Evolutionary conservation across 2,113 vertebrate genomes (phyloP).

Genomic region (Hepsetus odoe): DNA sequence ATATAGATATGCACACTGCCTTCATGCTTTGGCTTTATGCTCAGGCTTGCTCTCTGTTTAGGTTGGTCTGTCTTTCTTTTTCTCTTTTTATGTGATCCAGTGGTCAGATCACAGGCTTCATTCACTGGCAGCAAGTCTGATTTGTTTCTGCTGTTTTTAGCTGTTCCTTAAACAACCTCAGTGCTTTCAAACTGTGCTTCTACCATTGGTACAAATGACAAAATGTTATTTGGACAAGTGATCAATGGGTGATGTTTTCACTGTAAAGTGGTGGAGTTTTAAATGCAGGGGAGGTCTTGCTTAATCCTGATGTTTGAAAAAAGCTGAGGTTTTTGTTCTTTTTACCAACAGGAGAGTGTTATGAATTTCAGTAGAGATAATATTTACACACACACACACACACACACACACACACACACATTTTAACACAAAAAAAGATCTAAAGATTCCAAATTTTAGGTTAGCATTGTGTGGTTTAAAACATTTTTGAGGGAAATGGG

Average conservation of each 20-base stretch:
- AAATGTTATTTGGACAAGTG: too few relatives aligned
- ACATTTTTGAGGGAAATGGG: slow-evolving; percentile 24
- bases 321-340: slow-evolving; percentile 48
- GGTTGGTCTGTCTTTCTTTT: slow-evolving; percentile 44
- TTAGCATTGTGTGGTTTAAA: neutral
- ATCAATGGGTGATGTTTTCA: too few relatives aligned
- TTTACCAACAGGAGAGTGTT: slow-evolving; percentile 63
- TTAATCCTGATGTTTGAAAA: slow-evolving; percentile 33
- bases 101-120: neutral
- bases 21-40: slow-evolving; percentile 15
- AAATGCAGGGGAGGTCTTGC: slow-evolving; percentile 17
- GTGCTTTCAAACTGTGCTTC: slow-evolving; percentile 57
- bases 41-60: slow-evolving; percentile 13
- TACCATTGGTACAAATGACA: slow-evolving; percentile 36
- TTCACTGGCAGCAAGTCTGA: neutral
- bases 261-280: too few relatives aligned
- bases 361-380: slow-evolving; percentile 30
- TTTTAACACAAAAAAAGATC: neutral
- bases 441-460: neutral
- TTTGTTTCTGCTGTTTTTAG: slow-evolving; percentile 19
- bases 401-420: slow-evolving; percentile 25
- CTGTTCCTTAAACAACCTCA: slow-evolving; percentile 50
- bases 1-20: neutral
- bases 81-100: neutral
- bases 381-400: slow-evolving; percentile 22